phyloP scores from a whole-genome alignment of 2,113 vertebrate genomes.

The Tiliqua scincoides region DNA sequence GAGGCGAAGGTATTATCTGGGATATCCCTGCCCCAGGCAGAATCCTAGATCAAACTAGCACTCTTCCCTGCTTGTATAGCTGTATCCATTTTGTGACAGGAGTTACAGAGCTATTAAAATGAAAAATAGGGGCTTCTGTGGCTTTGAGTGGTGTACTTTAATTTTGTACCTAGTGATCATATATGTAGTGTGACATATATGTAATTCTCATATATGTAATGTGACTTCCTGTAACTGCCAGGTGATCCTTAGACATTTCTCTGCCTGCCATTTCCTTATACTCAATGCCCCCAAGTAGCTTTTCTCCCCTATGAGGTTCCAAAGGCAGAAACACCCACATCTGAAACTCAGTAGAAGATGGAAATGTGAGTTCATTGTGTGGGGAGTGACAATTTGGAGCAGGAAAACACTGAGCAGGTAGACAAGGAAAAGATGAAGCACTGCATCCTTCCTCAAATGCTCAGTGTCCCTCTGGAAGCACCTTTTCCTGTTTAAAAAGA shows the following conservation, averaged over 20 bases:
- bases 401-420: background rate
- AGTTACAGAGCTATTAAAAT: background rate
- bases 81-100: background rate
- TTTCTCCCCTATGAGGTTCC: background rate
- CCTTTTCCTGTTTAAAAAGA: background rate
- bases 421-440: background rate
- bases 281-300: too few relatives aligned
- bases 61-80: background rate
- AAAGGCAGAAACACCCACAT: background rate
- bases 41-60: background rate
- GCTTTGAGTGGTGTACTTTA: background rate
- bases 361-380: background rate
- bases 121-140: background rate
- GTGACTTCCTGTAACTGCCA: background rate
- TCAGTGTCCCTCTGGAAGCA: background rate
- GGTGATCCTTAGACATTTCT: background rate
- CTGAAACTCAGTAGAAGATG: background rate
- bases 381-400: background rate
- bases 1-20: background rate
- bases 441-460: too few relatives aligned
- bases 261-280: background rate
- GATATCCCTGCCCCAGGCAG: background rate
- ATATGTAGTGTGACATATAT: too few relatives aligned
- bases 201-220: background rate
- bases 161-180: background rate